Base-by-base conservation (phyloP, 1,140 invertebrate species). In the Panonychus citri region DNA sequence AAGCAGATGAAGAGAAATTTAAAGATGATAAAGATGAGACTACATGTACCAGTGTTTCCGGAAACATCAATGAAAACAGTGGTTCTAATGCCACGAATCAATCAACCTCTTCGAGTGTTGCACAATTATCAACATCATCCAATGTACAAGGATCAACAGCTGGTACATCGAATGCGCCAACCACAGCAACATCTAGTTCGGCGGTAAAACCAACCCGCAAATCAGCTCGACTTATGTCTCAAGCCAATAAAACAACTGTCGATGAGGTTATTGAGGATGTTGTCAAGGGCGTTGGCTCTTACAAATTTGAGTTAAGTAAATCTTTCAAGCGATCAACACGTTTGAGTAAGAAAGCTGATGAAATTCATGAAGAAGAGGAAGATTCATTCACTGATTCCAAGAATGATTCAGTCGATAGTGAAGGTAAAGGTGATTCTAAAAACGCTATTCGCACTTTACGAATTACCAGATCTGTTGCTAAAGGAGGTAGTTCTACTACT, bases 181-280 rank as follows among this genome's bases (percentile, higher is more conserved):
- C 43, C 10, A n/a, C 43, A 46, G 10, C 43, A 46, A n/a, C 8
- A 8, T 42, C 55, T 43, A 53, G 28, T 53, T 39, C 51, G 7
- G 28, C 51, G 28, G 55, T 56, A 10, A 63, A 62, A 59, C 49
- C 55, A 26, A 61, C 64, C 24, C 68, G 83, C 37, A 88, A 87
- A 67, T 86, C 83, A 1, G 75, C 81, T 55, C 71, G 84, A 59
- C 57, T 65, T 8, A 57, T 56, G 58, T 60, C 57, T 17, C 60
- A 62, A 40, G 59, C 50, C 42, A 19, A 39, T 10, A 59, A 60
- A 37, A 83, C 75, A 53, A 81, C 81, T 0, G 75, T 85, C 1
- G 84, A 87, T 68, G 84, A 88, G 61, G 76, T 81, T 1, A 85
- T 88, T 60, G 85, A 89, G 57, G 84, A 88, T 63, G 82, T 85